Percentiles rank a stretch among this genome's conserved stretches.
phyloP scores from a whole-genome alignment of 2,797 vertebrate species.

The Oryzias dopingdopingensis region DNA sequence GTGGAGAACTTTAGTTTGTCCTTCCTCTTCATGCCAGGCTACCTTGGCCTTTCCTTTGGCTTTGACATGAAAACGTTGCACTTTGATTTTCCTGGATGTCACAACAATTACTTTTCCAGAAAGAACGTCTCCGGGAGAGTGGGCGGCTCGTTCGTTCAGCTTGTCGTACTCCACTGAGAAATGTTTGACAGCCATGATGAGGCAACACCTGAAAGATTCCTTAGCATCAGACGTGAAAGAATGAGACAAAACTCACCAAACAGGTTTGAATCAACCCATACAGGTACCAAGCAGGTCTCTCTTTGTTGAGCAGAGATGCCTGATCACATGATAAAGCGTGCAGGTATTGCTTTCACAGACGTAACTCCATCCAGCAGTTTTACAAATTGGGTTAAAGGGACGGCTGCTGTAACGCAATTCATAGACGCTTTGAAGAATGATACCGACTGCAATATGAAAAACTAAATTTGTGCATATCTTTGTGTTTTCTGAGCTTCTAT shows the following conservation, averaged over 20 bases:
- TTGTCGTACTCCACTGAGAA: slow-evolving; percentile 65
- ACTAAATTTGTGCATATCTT: too few relatives aligned
- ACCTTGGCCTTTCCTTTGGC: slow-evolving; percentile 71
- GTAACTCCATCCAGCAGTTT: too few relatives aligned
- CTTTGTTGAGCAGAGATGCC: too few relatives aligned
- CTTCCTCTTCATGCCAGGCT: slow-evolving; percentile 52
- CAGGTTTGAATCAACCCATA: not conserved
- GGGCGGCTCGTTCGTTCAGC: slow-evolving; percentile 53
- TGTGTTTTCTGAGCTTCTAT: too few relatives aligned
- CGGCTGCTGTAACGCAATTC: too few relatives aligned
- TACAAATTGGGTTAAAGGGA: too few relatives aligned
- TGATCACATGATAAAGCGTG: too few relatives aligned
- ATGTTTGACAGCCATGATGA: slow-evolving; percentile 62
- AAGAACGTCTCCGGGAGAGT: slow-evolving; percentile 65
- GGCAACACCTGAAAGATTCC: not conserved
- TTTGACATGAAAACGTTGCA: slow-evolving; percentile 64
- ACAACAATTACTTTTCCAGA: slow-evolving; percentile 63
- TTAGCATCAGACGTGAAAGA: not conserved
- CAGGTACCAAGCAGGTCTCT: too few relatives aligned
- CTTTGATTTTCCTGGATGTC: slow-evolving; percentile 61
- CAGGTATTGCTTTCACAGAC: too few relatives aligned
- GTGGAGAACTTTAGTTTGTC: slow-evolving; percentile 14
- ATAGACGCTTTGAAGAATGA: too few relatives aligned
- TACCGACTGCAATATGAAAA: too few relatives aligned
- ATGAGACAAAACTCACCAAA: not conserved